Evolutionary conservation across 1,140 invertebrate genomes (phyloP).

Genomic region (Brachionus koreanus): DNA sequence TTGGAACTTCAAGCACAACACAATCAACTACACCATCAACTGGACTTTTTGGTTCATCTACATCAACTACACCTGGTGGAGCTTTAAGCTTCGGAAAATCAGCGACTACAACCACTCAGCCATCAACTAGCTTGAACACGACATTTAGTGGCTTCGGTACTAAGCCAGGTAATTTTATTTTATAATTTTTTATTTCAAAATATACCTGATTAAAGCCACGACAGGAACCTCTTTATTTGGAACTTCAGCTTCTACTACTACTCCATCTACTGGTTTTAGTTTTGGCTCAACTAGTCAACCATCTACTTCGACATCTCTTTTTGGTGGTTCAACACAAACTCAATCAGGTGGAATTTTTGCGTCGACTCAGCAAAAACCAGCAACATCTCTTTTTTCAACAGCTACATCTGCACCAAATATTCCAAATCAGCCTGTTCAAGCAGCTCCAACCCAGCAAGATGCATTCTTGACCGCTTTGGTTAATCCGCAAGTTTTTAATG

Average conservation of each 20-base stretch:
- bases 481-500: constrained; percentile 79
- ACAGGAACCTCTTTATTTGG: constrained; percentile 47
- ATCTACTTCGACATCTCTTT: constrained; percentile 46
- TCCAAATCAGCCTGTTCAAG: constrained; percentile 65
- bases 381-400: neutral
- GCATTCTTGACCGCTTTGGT: constrained; percentile 66
- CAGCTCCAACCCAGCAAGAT: neutral
- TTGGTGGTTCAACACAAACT: constrained; percentile 46
- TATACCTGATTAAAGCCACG: constrained; percentile 45
- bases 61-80: neutral
- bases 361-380: constrained; percentile 33
- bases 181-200: neutral
- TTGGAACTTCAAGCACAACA: constrained; percentile 5
- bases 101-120: neutral
- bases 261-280: constrained; percentile 57
- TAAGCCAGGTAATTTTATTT: neutral
- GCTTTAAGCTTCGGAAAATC: constrained; percentile 29
- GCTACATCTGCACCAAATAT: constrained; percentile 60
- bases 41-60: constrained; percentile 18
- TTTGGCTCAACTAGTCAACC: constrained; percentile 46
- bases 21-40: constrained; percentile 20
- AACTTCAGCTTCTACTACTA: constrained; percentile 48
- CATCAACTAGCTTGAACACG: constrained; percentile 46
- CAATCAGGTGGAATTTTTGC: constrained; percentile 47
- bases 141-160: constrained; percentile 45